Evolutionary conservation across 2,888 invertebrate species (phyloP).

Genomic region (Polyploca ridens): DNA sequence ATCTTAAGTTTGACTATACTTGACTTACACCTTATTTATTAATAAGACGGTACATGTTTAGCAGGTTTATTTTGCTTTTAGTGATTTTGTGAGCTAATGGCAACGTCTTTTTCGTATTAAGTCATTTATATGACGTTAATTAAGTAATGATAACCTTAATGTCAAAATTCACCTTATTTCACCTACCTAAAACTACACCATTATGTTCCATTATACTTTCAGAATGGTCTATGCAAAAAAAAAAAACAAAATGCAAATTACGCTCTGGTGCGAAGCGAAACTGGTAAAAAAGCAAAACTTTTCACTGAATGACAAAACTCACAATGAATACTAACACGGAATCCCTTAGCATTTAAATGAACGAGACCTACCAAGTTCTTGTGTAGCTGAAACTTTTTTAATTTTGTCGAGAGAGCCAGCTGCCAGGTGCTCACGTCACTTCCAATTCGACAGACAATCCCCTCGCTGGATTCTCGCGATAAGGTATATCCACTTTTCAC

Average conservation of each 20-base stretch:
- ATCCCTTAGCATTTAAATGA: conserved; percentile 80
- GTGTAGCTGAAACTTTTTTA: conserved; percentile 80
- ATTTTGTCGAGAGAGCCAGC: conserved; percentile 68
- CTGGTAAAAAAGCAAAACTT: conserved; percentile 61
- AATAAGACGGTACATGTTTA: too few species aligned
- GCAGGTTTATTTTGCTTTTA: too few species aligned
- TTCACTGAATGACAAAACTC: conserved; percentile 75
- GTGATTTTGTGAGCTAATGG: too few species aligned
- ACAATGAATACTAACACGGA: conserved; percentile 75
- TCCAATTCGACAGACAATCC: conserved; percentile 70
- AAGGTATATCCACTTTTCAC: conserved; percentile 45
- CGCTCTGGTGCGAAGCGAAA: conserved; percentile 46
- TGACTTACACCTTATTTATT: too few species aligned
- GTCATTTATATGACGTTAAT: too few species aligned
- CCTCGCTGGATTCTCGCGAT: conserved; percentile 57
- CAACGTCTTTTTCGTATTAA: too few species aligned
- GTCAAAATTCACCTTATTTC: too few species aligned
- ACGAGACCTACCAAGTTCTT: conserved; percentile 68
- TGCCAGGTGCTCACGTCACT: conserved; percentile 77
- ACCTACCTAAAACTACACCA: background rate
- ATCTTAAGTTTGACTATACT: too few species aligned
- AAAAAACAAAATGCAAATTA: conserved; percentile 46
- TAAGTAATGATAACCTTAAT: too few species aligned
- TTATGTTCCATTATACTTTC: background rate
- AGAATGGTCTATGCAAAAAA: conserved; percentile 10